Evolutionary conservation across 1,140 invertebrate genomes (phyloP).

Genomic region (Neodiprion pinetum): DNA sequence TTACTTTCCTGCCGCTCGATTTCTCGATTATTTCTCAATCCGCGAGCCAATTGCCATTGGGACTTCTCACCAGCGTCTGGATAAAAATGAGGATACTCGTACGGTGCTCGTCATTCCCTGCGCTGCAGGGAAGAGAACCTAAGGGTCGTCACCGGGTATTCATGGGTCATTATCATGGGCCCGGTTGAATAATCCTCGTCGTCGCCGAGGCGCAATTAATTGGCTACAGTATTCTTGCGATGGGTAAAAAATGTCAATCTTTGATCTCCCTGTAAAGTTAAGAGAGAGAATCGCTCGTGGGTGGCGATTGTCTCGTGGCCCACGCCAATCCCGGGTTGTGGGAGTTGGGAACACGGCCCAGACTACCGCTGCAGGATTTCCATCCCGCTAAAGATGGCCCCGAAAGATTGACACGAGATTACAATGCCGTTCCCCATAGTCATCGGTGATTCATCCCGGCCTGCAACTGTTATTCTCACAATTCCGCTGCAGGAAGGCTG

Average conservation of each 20-base stretch:
- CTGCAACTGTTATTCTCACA: no score
- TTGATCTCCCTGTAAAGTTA: conserved; percentile 40
- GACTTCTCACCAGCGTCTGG: no score
- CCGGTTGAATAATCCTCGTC: not conserved
- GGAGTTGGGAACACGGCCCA: conserved; percentile 31
- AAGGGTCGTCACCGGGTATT: not conserved
- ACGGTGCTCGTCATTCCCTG: no score
- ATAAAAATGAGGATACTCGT: no score
- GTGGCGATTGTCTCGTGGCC: conserved; percentile 56
- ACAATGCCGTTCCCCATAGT: not conserved
- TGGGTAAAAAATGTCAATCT: conserved; percentile 53
- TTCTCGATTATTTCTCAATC: no score
- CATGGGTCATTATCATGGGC: not conserved
- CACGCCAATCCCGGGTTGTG: conserved; percentile 46
- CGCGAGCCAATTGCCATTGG: no score
- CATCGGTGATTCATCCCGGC: not conserved
- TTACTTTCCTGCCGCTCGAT: no score
- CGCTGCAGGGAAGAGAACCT: no score
- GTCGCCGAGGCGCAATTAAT: conserved; percentile 48
- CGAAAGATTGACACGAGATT: not conserved
- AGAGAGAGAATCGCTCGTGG: conserved; percentile 38
- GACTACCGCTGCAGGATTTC: not conserved
- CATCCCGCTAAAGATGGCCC: conserved; percentile 3
- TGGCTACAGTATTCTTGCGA: conserved; percentile 51
- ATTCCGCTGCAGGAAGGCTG: no score